phyloP scores from a whole-genome alignment of 1,140 invertebrate genomes.

The Drosophila ercepeae region DNA sequence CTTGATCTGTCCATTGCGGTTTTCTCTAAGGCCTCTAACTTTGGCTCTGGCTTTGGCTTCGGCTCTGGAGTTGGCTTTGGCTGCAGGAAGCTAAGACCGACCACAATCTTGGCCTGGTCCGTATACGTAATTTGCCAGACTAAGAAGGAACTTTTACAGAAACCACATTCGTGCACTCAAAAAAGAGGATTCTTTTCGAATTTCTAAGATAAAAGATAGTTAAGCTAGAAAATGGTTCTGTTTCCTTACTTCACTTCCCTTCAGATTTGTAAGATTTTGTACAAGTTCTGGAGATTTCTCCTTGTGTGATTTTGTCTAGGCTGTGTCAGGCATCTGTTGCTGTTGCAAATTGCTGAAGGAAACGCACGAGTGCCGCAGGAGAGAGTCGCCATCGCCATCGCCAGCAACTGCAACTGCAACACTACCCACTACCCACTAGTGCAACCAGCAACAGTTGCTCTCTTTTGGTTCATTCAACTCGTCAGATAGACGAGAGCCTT shows the following conservation, averaged over 20 bases:
- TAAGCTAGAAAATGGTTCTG: too few relatives aligned
- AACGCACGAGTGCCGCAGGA: constrained; percentile 75
- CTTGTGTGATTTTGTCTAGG: constrained; percentile 39
- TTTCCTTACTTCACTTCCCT: too few relatives aligned
- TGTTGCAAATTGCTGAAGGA: constrained; percentile 78
- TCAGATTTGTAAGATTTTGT: too few relatives aligned
- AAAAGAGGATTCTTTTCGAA: not conserved
- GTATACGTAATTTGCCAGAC: constrained; percentile 75
- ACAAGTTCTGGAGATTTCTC: not conserved
- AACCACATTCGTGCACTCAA: constrained; percentile 31
- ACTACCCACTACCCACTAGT: constrained; percentile 9
- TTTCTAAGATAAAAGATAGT: too few relatives aligned
- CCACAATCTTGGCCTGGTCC: constrained; percentile 58
- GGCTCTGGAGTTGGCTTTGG: too few relatives aligned
- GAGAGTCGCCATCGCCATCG: constrained; percentile 35
- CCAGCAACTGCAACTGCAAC: constrained; percentile 5
- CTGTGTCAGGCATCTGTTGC: constrained; percentile 65
- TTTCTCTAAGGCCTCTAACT: constrained; percentile 27
- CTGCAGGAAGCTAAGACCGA: constrained; percentile 66
- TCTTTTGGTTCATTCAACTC: constrained; percentile 77
- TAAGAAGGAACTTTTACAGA: constrained; percentile 69
- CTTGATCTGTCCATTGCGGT: constrained; percentile 55
- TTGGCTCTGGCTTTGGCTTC: too few relatives aligned
- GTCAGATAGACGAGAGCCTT: constrained; percentile 47
- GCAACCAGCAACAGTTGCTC: constrained; percentile 48